Evolutionary conservation across 2,888 invertebrate genomes (phyloP), one percentile per base, ranked within the genome.

Genomic region (Luperina nickerlii): DNA sequence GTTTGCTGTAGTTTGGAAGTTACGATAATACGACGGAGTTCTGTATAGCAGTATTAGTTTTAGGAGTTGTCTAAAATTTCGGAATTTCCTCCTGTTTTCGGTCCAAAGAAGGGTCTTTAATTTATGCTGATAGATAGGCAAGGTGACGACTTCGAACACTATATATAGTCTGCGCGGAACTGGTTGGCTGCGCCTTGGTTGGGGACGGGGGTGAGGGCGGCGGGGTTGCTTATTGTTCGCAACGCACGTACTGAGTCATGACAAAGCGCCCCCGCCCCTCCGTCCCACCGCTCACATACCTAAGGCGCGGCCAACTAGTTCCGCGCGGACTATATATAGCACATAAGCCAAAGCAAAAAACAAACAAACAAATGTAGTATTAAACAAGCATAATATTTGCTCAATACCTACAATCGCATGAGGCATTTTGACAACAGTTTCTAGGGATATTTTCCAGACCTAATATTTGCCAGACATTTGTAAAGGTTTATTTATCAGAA

Each of bases 1-100:
- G 80, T 79, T 84, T 54, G 54, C 8, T 24, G 38, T 24, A 66
- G 84, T 67, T 79, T 9, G 24, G 20, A 78, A 48, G 48, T 48
- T 45, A 66, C 7, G 38, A 62, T 65, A 78, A 48, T 66, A 51
- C 20, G 4, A 48, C 8, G 48, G 27, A 27, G 27, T 51, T 13
- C 20, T 13, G 1, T 24, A 13, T 7, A 5, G 24, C n/a, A 20
- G 45, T 66, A 32, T 45, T 60, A n/a, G 66, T 62, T 71, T 51
- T 7, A 27, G 15, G 11, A 60, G 24, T 70, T 71, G 32, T n/a
- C 7, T 20, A 1, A 70, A 71, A 54, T 54, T 69, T 20, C 18
- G 24, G 2, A 32, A 7, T 45, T 60, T 5, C 2, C 0, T 38
- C 15, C 0, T 11, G 11, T 20, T 74, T 18, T 76, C 0, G 20